Conservation (phyloP, 2,888 invertebrate genomes). For the Tinea trinotella region DNA sequence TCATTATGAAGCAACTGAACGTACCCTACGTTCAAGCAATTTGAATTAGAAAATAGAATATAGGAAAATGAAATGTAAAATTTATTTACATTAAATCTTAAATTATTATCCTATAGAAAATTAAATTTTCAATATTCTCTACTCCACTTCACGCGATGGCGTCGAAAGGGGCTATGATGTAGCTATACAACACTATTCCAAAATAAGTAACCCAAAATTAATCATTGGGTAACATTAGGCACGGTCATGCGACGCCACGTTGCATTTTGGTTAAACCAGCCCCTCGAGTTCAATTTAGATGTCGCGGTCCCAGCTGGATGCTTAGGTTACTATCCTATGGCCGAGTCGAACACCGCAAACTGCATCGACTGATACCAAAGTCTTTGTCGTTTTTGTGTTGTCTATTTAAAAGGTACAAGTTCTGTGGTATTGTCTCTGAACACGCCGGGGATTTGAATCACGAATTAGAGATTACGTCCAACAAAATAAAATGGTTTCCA, state of each 20-base stretch:
- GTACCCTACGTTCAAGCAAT: no score
- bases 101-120: no score
- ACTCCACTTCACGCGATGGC: no score
- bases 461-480: constrained; percentile 48
- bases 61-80: no score
- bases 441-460: constrained; percentile 37
- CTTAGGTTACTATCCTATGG: constrained; percentile 7
- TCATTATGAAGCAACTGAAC: background rate
- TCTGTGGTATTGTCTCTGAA: constrained; percentile 37
- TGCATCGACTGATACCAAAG: constrained; percentile 15
- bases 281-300: constrained; percentile 18
- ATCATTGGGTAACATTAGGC: constrained; percentile 24
- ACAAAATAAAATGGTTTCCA: constrained; percentile 40
- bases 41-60: no score
- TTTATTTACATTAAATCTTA: no score
- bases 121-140: no score
- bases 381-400: constrained; percentile 15
- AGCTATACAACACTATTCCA: constrained; percentile 29
- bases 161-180: no score
- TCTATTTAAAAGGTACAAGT: constrained; percentile 19
- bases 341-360: constrained; percentile 15
- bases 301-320: constrained; percentile 12
- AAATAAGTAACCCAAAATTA: constrained; percentile 33
- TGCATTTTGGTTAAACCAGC: constrained; percentile 13
- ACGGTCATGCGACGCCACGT: constrained; percentile 1